phyloP scores from a whole-genome alignment of 2,888 invertebrate species.

The Apamea anceps region DNA sequence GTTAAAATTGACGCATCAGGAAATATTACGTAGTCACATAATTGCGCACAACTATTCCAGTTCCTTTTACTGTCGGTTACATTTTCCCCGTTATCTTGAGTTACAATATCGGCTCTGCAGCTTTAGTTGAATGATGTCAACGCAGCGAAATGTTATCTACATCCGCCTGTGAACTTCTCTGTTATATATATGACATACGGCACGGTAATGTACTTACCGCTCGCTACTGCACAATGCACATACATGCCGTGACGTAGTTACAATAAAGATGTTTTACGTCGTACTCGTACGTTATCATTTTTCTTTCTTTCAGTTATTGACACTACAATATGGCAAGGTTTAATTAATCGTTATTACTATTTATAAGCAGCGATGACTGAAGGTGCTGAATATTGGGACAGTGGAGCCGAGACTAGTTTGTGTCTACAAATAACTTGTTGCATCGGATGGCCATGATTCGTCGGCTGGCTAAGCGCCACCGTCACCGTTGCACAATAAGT shows the following conservation, averaged over 20 bases:
- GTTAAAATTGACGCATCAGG: slow-evolving; percentile 39
- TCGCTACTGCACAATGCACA: slow-evolving; percentile 41
- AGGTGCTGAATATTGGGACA: slow-evolving; percentile 53
- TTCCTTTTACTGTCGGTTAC: slow-evolving; percentile 50
- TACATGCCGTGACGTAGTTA: slow-evolving; percentile 22
- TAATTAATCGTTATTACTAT: not conserved
- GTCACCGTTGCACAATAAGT: slow-evolving; percentile 72
- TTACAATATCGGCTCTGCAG: slow-evolving; percentile 64
- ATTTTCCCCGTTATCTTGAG: slow-evolving; percentile 61
- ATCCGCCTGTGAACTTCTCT: slow-evolving; percentile 81
- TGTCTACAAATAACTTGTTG: slow-evolving; percentile 76
- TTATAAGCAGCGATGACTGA: slow-evolving; percentile 31
- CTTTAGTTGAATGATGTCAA: slow-evolving; percentile 79
- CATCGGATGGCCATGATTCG: slow-evolving; percentile 75
- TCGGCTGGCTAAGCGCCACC: slow-evolving; percentile 80
- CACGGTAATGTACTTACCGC: slow-evolving; percentile 33
- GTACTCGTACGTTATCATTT: not conserved
- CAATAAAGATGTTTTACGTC: slow-evolving; percentile 13
- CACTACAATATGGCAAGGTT: slow-evolving; percentile 4
- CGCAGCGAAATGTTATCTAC: slow-evolving; percentile 84
- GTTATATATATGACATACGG: slow-evolving; percentile 67
- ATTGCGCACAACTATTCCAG: slow-evolving; percentile 52
- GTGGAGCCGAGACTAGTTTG: slow-evolving; percentile 63
- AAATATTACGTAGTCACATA: slow-evolving; percentile 45
- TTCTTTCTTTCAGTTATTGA: not conserved